A percentile compares a stretch with the other conserved stretches of the same genome.
phyloP scores from a whole-genome alignment of 64 coral and sea anemone genomes.

The Montipora capricornis region DNA sequence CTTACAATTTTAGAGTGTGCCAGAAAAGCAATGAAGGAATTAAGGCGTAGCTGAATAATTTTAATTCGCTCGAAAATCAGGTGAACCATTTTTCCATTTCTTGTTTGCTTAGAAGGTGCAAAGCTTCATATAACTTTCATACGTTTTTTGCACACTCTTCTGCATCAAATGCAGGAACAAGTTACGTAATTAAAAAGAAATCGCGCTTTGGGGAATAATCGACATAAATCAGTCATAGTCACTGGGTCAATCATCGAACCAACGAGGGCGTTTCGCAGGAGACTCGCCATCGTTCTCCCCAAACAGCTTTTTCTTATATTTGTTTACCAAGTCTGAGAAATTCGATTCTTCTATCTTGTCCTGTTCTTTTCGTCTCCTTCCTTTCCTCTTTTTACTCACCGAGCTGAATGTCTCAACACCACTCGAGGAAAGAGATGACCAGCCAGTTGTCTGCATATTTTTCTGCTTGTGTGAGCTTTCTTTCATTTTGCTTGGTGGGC shows the following conservation, averaged over 20 bases:
- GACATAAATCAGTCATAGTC: no score
- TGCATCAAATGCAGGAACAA: no score
- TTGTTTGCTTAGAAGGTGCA: no score
- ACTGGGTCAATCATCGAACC: conserved; percentile 26
- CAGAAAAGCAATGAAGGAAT: no score
- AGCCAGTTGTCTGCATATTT: not conserved
- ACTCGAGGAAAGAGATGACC: not conserved
- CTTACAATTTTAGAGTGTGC: no score
- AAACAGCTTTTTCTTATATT: conserved; percentile 70
- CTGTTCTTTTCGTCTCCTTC: conserved; percentile 1
- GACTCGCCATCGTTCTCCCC: conserved; percentile 23
- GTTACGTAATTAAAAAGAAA: no score
- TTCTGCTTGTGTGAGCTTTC: not conserved
- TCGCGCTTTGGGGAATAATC: no score
- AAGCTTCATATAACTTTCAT: no score
- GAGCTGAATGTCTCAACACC: not conserved
- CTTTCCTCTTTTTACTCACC: not conserved
- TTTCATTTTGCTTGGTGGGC: not conserved
- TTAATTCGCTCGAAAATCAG: no score
- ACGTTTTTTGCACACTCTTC: no score
- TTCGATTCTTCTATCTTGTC: conserved; percentile 51
- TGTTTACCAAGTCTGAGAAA: conserved; percentile 56
- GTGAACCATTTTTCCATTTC: no score
- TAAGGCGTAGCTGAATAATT: no score
- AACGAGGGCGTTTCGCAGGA: conserved; percentile 15